These are phyloP conservation scores for Timema cristinae DNA, from an alignment of 2,888 invertebrate species.

Conservation along the genomic window DNA sequence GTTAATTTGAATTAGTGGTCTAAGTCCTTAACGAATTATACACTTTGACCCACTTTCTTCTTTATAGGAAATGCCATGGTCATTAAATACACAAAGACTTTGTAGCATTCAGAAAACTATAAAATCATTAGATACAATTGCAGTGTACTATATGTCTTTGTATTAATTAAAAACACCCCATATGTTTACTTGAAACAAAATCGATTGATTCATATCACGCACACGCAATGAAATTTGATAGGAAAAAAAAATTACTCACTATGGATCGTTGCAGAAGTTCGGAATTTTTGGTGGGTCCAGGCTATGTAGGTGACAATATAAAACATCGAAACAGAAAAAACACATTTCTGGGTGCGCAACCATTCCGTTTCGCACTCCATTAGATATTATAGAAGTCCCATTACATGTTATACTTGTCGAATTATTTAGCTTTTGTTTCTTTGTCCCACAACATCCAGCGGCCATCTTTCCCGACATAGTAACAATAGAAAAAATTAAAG, in stretches of 20 bases:
- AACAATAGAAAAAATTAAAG: no score
- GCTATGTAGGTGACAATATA: conserved; percentile 90
- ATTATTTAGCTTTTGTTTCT: conserved; percentile 86
- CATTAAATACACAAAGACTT: no score
- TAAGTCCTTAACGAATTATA: no score
- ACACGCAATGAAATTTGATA: conserved; percentile 20
- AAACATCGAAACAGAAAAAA: conserved; percentile 98
- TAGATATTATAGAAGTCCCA: conserved; percentile 50
- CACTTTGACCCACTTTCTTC: no score
- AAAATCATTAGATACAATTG: no score
- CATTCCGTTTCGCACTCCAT: conserved; percentile 50
- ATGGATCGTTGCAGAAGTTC: conserved; percentile 90
- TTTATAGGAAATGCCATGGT: no score
- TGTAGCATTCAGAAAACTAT: no score
- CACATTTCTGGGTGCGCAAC: conserved; percentile 95
- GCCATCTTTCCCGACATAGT: conserved; percentile 56
- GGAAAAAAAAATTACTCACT: conserved; percentile 61
- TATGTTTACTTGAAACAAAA: no score
- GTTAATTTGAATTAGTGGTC: no score
- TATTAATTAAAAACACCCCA: no score
- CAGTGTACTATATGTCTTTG: no score
- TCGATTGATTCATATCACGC: conserved; percentile 1
- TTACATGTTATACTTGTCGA: conserved; percentile 55
- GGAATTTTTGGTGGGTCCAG: conserved; percentile 88
- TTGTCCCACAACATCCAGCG: conserved; percentile 86